Conservation (phyloP, 2,888 invertebrate genomes). For the Drosophila macrospina region DNA sequence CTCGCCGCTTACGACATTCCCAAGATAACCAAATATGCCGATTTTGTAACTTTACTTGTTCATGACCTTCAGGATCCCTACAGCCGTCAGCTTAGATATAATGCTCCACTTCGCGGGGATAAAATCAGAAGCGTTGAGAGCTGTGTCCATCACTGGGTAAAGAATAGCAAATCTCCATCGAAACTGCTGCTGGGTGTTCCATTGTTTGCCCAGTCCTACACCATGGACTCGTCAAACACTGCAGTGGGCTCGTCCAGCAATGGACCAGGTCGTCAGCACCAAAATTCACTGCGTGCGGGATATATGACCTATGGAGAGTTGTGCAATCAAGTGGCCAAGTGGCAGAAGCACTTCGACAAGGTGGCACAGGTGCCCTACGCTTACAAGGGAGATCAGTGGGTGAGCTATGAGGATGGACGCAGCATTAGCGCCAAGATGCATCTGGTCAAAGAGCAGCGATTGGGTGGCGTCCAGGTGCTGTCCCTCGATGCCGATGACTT, state of each 20-base stretch:
- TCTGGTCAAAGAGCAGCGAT: slow-evolving; percentile 91
- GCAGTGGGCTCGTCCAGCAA: slow-evolving; percentile 40
- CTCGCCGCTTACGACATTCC: slow-evolving; percentile 62
- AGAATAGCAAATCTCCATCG: slow-evolving; percentile 14
- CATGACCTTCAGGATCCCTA: slow-evolving; percentile 47
- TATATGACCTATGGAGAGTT: slow-evolving; percentile 57
- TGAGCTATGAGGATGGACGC: slow-evolving; percentile 94
- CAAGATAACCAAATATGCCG: slow-evolving; percentile 46
- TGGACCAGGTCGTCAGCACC: slow-evolving; percentile 44
- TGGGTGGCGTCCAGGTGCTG: slow-evolving; percentile 89
- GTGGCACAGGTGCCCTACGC: slow-evolving; percentile 89
- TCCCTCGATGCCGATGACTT: slow-evolving; percentile 97
- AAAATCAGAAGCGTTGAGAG: slow-evolving; percentile 20
- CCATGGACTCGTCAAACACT: slow-evolving; percentile 87
- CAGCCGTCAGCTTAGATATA: slow-evolving; percentile 30
- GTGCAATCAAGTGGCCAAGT: slow-evolving; percentile 55
- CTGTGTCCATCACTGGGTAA: slow-evolving; percentile 44
- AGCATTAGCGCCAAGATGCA: slow-evolving; percentile 92
- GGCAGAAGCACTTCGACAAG: slow-evolving; percentile 56
- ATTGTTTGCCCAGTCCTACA: slow-evolving; percentile 87
- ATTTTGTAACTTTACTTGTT: slow-evolving; percentile 65
- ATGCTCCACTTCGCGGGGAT: slow-evolving; percentile 57
- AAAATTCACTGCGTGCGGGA: slow-evolving; percentile 33
- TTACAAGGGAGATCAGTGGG: slow-evolving; percentile 93
- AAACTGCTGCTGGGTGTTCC: slow-evolving; percentile 63